Conservation (phyloP, 1,140 invertebrate species). For the Pararge aegeria region DNA sequence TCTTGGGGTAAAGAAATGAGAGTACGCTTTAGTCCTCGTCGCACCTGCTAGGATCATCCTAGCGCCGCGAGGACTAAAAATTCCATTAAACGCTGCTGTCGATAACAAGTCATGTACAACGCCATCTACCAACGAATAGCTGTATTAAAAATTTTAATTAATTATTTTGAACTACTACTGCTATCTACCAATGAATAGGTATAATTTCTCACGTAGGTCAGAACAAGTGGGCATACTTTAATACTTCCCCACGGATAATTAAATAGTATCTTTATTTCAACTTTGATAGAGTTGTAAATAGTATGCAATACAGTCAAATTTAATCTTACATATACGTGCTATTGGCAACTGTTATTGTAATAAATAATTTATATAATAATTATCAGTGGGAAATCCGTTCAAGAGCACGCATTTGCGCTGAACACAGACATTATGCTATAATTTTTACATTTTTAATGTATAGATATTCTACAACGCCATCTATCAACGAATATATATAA, state of each 20-base stretch:
- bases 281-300: background rate
- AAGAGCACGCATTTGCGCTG: no score
- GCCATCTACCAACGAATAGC: constrained; percentile 64
- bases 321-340: no score
- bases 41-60: constrained; percentile 66
- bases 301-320: no score
- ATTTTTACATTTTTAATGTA: background rate
- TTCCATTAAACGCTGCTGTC: constrained; percentile 29
- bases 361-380: no score
- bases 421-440: background rate
- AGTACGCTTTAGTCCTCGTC: constrained; percentile 77
- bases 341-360: no score
- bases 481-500: constrained; percentile 53
- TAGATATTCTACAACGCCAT: constrained; percentile 48
- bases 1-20: constrained; percentile 88
- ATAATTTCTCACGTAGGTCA: constrained; percentile 5
- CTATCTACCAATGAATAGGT: constrained; percentile 18
- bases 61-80: constrained; percentile 70
- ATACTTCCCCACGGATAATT: no score
- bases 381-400: no score
- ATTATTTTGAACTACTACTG: background rate
- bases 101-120: constrained; percentile 37
- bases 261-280: no score
- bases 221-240: no score
- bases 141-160: constrained; percentile 15